Evolutionary conservation across 2,888 invertebrate genomes (phyloP).

Genomic region (Linyphia triangularis): DNA sequence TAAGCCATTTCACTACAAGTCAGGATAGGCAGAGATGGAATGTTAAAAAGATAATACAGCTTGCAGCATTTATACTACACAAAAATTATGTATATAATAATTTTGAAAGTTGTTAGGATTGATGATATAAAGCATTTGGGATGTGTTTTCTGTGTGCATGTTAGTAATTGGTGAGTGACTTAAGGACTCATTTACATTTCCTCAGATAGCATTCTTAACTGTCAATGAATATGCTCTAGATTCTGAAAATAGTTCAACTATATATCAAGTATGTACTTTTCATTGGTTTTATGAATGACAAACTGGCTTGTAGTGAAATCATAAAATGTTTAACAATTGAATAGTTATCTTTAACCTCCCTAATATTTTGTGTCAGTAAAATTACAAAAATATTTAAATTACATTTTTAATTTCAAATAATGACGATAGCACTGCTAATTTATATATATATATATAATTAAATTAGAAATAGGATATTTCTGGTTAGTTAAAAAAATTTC

Average conservation of each 20-base stretch:
- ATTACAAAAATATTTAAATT: too few species aligned
- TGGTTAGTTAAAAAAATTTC: too few species aligned
- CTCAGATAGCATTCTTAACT: neutral
- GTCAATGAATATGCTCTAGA: neutral
- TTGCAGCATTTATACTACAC: neutral
- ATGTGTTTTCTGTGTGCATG: neutral
- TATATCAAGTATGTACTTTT: neutral
- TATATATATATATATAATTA: too few species aligned
- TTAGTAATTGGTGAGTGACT: conserved; percentile 11
- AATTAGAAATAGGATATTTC: too few species aligned
- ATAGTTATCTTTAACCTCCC: too few species aligned
- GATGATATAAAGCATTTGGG: neutral
- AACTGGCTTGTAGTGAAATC: too few species aligned
- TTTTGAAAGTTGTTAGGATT: conserved; percentile 11
- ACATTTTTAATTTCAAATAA: too few species aligned
- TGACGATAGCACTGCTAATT: too few species aligned
- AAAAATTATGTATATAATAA: neutral
- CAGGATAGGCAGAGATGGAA: neutral
- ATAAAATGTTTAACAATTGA: too few species aligned
- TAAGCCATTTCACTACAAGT: neutral
- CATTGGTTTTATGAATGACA: too few species aligned
- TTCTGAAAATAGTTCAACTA: neutral
- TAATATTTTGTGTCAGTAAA: too few species aligned
- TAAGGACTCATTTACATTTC: neutral
- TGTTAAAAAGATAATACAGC: neutral